Conservation (phyloP, 2,113 vertebrate species). For the Cyanoderma ruficeps region DNA sequence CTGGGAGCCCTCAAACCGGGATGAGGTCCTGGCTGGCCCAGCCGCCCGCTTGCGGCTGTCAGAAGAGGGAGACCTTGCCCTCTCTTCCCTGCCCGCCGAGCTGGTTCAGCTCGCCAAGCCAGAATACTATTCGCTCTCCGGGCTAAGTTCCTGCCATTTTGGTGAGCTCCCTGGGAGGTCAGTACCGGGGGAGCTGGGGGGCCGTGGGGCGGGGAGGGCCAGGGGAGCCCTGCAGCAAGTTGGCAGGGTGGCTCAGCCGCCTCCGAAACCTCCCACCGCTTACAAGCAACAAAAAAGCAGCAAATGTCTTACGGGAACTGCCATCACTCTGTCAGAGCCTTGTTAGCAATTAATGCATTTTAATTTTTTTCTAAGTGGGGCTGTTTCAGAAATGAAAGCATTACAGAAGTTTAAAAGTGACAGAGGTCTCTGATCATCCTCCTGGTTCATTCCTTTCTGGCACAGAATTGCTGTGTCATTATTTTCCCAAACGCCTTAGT, state of each 20-base stretch:
- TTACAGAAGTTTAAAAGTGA: not conserved
- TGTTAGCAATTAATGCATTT: not conserved
- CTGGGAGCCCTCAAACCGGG: not conserved
- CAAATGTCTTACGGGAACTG: not conserved
- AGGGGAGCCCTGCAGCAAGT: not conserved
- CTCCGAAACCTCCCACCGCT: not conserved
- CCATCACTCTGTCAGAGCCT: not conserved
- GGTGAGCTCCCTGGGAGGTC: not conserved
- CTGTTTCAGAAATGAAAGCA: not conserved
- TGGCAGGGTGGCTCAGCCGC: not conserved
- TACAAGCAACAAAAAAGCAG: not conserved
- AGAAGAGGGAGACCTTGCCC: not conserved
- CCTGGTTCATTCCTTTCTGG: not conserved
- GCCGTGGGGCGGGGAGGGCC: rapidly evolving
- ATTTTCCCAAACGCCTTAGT: not conserved
- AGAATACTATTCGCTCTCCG: not conserved
- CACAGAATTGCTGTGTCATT: not conserved
- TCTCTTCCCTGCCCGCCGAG: not conserved
- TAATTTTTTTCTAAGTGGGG: not conserved
- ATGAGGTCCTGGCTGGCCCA: not conserved
- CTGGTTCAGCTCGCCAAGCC: not conserved
- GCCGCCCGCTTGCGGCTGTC: not conserved
- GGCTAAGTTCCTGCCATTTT: not conserved
- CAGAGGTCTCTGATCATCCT: not conserved
- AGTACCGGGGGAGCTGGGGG: not conserved